phyloP scores from a whole-genome alignment of 2,797 vertebrate genomes.

The Microchirus variegatus region DNA sequence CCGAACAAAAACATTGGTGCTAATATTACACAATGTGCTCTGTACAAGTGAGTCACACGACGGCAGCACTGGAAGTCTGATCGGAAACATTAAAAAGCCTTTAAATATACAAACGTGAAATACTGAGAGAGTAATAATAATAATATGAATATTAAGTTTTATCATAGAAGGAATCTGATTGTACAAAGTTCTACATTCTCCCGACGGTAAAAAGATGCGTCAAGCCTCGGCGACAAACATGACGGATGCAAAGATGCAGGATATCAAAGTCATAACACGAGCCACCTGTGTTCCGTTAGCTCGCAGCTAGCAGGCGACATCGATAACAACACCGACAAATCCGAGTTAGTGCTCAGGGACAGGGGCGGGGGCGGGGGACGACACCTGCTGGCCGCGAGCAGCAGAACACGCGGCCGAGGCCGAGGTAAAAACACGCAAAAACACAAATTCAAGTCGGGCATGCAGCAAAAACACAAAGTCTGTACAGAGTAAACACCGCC shows the following conservation, averaged over 20 bases:
- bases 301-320: slow-evolving; percentile 20
- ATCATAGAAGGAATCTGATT: slow-evolving; percentile 56
- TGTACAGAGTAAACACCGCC: slow-evolving; percentile 47
- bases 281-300: slow-evolving; percentile 29
- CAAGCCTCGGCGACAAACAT: slow-evolving; percentile 59
- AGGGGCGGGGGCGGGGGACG: too few species aligned
- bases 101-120: slow-evolving; percentile 58
- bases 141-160: not conserved
- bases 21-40: slow-evolving; percentile 10
- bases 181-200: slow-evolving; percentile 74
- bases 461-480: slow-evolving; percentile 59
- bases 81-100: slow-evolving; percentile 52
- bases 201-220: slow-evolving; percentile 58
- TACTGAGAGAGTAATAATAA: slow-evolving; percentile 40
- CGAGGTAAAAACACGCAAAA: slow-evolving; percentile 46
- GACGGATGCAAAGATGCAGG: slow-evolving; percentile 41
- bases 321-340: slow-evolving; percentile 44
- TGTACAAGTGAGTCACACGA: slow-evolving; percentile 27
- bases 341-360: slow-evolving; percentile 7
- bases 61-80: slow-evolving; percentile 41
- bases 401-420: slow-evolving; percentile 17
- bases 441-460: slow-evolving; percentile 57
- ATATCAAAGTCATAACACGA: slow-evolving; percentile 57
- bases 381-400: slow-evolving; percentile 5
- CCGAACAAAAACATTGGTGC: slow-evolving; percentile 30